Evolutionary conservation across 92 coral and sea anemone species (phyloP).

Genomic region (Phenganax subtilis): DNA sequence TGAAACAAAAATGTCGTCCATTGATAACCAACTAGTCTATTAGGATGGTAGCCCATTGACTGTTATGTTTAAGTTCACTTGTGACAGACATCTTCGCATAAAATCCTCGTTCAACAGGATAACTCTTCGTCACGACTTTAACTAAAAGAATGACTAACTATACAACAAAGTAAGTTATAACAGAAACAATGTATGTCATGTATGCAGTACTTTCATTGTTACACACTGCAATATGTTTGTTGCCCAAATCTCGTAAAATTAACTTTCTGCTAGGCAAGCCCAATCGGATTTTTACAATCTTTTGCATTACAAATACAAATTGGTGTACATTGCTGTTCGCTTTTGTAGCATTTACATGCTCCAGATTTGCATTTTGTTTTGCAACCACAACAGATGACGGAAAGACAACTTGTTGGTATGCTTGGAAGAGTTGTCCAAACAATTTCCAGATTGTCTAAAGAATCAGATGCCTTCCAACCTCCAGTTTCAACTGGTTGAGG

Average conservation of each 20-base stretch:
- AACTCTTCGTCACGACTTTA: no score
- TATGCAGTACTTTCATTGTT: background rate
- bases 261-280: background rate
- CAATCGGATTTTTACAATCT: constrained; percentile 11
- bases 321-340: constrained; percentile 13
- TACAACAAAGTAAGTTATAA: no score
- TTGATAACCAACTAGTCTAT: background rate
- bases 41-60: constrained; percentile 2
- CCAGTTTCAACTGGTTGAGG: background rate
- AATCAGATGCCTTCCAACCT: constrained; percentile 7
- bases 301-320: constrained; percentile 8
- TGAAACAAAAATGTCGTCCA: background rate
- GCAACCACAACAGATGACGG: constrained; percentile 12
- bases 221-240: background rate
- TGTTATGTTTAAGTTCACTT: background rate
- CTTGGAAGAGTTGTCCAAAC: constrained; percentile 11
- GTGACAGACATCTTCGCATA: no score
- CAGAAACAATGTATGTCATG: no score
- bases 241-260: background rate
- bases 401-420: background rate
- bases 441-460: background rate
- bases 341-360: constrained; percentile 31
- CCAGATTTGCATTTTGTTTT: constrained; percentile 7
- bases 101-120: no score
- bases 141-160: no score